phyloP scores from a whole-genome alignment of 1,140 invertebrate genomes.

The Octopus sinensis region DNA sequence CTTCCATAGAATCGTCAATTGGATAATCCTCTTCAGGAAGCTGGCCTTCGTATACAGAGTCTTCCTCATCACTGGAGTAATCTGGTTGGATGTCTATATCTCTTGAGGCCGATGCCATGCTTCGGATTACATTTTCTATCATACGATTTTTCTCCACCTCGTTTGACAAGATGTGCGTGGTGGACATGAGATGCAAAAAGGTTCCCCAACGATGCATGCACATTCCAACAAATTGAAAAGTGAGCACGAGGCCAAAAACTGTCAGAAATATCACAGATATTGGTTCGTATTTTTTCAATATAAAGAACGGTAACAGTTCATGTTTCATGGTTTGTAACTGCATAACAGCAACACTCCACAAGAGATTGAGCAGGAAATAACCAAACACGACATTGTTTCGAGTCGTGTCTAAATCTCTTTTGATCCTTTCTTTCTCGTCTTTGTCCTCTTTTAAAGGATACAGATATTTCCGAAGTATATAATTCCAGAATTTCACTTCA shows the following conservation, averaged over 20 bases:
- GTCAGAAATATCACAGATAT: constrained; percentile 43
- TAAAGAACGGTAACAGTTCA: constrained; percentile 24
- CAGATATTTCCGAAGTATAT: constrained; percentile 87
- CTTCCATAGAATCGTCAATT: background rate
- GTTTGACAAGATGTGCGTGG: constrained; percentile 18
- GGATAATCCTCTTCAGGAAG: background rate
- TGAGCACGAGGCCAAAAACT: constrained; percentile 53
- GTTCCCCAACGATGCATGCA: constrained; percentile 56
- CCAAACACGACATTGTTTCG: constrained; percentile 84
- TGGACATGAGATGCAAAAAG: constrained; percentile 40
- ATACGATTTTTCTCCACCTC: background rate
- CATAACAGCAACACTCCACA: constrained; percentile 95
- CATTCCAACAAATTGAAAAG: constrained; percentile 57
- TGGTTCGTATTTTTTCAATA: constrained; percentile 27
- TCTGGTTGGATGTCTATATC: background rate
- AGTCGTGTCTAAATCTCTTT: constrained; percentile 82
- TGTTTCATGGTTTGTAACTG: constrained; percentile 70
- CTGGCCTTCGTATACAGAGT: background rate
- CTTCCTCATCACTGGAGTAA: background rate
- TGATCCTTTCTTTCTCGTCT: constrained; percentile 74
- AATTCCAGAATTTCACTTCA: constrained; percentile 89
- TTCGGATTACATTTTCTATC: background rate
- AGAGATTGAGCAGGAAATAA: constrained; percentile 94
- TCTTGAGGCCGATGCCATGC: background rate
- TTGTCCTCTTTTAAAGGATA: constrained; percentile 89